phyloP scores from a whole-genome alignment of 2,888 invertebrate species.

The Thalpophila matura region DNA sequence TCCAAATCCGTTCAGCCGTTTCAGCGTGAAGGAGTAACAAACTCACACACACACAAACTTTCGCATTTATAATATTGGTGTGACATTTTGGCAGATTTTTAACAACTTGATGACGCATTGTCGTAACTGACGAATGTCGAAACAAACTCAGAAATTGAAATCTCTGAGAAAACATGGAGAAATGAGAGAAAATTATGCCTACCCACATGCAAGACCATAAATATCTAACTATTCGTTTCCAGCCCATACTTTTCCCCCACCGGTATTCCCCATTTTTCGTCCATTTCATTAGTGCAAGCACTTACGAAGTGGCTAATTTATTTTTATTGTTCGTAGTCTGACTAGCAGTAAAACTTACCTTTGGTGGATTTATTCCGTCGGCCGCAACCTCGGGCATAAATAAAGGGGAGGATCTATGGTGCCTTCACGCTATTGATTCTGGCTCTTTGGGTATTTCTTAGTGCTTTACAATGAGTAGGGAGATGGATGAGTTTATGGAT shows the following conservation, averaged over 20 bases:
- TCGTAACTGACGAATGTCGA: no score
- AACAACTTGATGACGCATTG: no score
- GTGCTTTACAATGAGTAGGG: slow-evolving; percentile 6
- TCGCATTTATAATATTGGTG: no score
- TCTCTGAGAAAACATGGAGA: background rate
- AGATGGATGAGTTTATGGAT: slow-evolving; percentile 16
- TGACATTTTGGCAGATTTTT: no score
- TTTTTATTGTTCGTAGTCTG: slow-evolving; percentile 62
- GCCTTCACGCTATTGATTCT: slow-evolving; percentile 33
- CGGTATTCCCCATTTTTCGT: slow-evolving; percentile 52
- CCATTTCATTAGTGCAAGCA: slow-evolving; percentile 63
- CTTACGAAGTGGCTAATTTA: slow-evolving; percentile 61
- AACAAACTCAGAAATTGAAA: background rate
- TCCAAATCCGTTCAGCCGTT: no score
- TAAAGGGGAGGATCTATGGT: slow-evolving; percentile 39
- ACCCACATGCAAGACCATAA: background rate
- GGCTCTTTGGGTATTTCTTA: slow-evolving; percentile 8
- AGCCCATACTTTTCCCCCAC: background rate
- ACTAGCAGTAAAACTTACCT: slow-evolving; percentile 59
- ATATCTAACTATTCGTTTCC: background rate
- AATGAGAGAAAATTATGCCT: background rate
- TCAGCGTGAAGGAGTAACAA: no score
- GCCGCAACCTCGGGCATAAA: slow-evolving; percentile 56
- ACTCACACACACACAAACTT: no score
- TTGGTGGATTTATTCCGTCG: slow-evolving; percentile 53